A percentile compares a stretch with the other conserved stretches of the same genome.
These are phyloP conservation scores for Malaclemys terrapin DNA, from an alignment of 2,113 vertebrate species.

Conservation along the genomic window DNA sequence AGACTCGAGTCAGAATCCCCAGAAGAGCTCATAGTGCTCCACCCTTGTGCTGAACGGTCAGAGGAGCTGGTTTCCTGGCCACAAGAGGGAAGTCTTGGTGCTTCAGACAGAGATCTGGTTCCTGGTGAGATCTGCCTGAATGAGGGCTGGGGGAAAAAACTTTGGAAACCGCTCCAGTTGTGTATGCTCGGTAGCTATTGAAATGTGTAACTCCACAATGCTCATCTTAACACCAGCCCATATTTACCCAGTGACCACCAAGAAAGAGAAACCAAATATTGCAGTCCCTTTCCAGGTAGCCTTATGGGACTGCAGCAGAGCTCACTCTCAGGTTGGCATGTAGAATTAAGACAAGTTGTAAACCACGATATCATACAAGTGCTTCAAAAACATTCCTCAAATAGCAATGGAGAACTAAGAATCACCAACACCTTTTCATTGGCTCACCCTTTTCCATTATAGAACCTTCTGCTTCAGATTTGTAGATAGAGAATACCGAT, in stretches of 20 bases:
- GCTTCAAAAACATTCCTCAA: background rate
- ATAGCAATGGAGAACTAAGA: background rate
- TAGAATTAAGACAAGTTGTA: background rate
- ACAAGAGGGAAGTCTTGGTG: background rate
- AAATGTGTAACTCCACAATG: background rate
- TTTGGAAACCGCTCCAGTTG: background rate
- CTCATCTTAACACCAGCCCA: background rate
- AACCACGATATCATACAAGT: background rate
- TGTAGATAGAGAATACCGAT: background rate
- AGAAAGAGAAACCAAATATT: slow-evolving; percentile 25
- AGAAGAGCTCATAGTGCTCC: slow-evolving; percentile 1
- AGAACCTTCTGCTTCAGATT: background rate
- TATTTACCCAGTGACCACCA: background rate
- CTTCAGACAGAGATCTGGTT: background rate
- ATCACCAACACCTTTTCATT: background rate
- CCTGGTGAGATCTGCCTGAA: background rate
- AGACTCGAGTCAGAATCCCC: slow-evolving; percentile 41
- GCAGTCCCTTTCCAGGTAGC: background rate
- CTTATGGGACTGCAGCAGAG: background rate
- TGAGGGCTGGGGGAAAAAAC: background rate
- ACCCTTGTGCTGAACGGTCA: background rate
- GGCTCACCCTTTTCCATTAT: background rate
- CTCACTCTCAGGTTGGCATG: background rate
- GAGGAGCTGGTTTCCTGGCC: background rate
- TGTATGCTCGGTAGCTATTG: background rate